phyloP scores from a whole-genome alignment of 2,888 invertebrate species.

The Drosophila colorata region DNA sequence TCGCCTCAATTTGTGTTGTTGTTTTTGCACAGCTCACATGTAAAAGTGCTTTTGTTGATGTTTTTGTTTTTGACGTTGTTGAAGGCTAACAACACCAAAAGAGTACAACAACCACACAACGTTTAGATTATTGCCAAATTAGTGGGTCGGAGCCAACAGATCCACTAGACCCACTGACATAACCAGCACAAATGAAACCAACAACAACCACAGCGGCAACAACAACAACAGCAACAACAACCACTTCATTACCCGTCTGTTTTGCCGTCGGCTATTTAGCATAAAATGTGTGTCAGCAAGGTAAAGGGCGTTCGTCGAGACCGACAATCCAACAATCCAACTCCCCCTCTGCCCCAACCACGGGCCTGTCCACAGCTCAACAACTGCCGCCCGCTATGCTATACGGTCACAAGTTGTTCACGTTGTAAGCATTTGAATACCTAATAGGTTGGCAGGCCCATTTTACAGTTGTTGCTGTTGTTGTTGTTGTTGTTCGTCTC shows the following conservation, averaged over 20 bases:
- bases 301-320: constrained; percentile 80
- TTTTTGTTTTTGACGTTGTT: constrained; percentile 24
- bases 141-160: constrained; percentile 62
- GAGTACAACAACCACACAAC: constrained; percentile 15
- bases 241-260: constrained; percentile 45
- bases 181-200: constrained; percentile 46
- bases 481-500: constrained; percentile 6
- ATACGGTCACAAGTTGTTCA: constrained; percentile 30
- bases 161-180: constrained; percentile 57
- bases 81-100: constrained; percentile 45
- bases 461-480: constrained; percentile 43
- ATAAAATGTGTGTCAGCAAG: constrained; percentile 85
- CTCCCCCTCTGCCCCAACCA: neutral
- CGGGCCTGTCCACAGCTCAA: neutral
- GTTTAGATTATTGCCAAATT: constrained; percentile 67
- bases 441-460: constrained; percentile 53
- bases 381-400: constrained; percentile 32
- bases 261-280: constrained; percentile 69
- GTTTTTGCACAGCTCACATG: constrained; percentile 38
- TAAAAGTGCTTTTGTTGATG: constrained; percentile 39
- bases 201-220: constrained; percentile 19
- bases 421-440: constrained; percentile 76
- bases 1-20: constrained; percentile 21
- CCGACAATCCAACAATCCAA: constrained; percentile 16
- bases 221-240: constrained; percentile 21